Conservation (phyloP, 1,140 invertebrate genomes). For the Samia ricini region DNA sequence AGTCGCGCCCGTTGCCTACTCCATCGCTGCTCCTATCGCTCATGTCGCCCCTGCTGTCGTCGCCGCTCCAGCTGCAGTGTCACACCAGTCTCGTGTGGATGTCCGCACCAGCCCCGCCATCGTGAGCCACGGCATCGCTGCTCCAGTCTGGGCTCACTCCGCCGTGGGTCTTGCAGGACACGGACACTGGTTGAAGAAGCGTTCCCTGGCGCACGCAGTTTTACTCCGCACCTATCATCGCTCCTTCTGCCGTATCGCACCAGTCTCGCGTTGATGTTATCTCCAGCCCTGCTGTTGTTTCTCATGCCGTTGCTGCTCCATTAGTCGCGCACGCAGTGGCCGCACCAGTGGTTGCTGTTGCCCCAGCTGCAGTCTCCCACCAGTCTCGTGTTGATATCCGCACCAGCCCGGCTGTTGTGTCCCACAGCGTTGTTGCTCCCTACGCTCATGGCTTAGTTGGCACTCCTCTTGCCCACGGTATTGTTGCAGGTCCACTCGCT, state of each 20-base stretch:
- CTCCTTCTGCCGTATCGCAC: conserved; percentile 49
- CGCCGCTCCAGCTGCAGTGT: conserved; percentile 41
- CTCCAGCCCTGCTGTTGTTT: conserved; percentile 43
- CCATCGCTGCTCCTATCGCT: conserved; percentile 33
- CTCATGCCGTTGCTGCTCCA: conserved; percentile 36
- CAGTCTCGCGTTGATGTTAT: conserved; percentile 50
- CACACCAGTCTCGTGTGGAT: conserved; percentile 37
- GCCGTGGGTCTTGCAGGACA: conserved; percentile 26
- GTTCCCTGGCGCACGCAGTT: conserved; percentile 34
- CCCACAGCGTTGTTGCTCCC: conserved; percentile 27
- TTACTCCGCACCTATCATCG: conserved; percentile 34
- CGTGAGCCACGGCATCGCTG: conserved; percentile 26
- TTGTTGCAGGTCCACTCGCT: conserved; percentile 32
- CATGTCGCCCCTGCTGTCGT: conserved; percentile 47
- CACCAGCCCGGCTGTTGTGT: conserved; percentile 46
- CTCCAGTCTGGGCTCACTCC: conserved; percentile 32
- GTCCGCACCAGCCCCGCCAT: conserved; percentile 35
- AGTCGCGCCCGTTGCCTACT: conserved; percentile 18
- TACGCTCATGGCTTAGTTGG: conserved; percentile 16
- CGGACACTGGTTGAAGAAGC: conserved; percentile 38
- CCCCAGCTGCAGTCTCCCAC: conserved; percentile 57
- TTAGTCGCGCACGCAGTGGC: conserved; percentile 38
- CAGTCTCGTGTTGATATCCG: conserved; percentile 58
- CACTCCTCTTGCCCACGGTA: conserved; percentile 24
- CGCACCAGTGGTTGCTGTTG: conserved; percentile 19